Evolutionary conservation across 2,113 vertebrate genomes (phyloP).

Genomic region (Silurus meridionalis): DNA sequence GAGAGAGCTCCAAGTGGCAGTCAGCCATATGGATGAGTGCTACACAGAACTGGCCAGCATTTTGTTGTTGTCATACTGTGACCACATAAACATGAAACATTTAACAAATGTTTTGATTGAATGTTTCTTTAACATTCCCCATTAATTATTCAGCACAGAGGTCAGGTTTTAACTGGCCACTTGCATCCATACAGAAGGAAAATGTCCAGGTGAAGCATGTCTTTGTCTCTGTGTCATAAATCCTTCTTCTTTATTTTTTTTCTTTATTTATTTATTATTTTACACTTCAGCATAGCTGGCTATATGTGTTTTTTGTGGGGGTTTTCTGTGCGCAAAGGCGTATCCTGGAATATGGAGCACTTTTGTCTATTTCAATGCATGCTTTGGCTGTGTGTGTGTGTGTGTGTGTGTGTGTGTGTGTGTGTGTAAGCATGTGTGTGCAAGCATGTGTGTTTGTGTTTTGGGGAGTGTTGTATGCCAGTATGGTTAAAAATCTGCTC

Average conservation of each 20-base stretch:
- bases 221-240: not conserved
- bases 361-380: not conserved
- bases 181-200: not conserved
- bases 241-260: not conserved
- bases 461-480: slow-evolving; percentile 26
- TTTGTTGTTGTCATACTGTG: slow-evolving; percentile 54
- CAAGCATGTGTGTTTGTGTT: slow-evolving; percentile 16
- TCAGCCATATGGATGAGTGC: slow-evolving; percentile 62
- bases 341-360: not conserved
- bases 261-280: not conserved
- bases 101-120: slow-evolving; percentile 58
- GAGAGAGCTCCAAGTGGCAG: slow-evolving; percentile 54
- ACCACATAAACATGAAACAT: slow-evolving; percentile 58
- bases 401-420: not conserved
- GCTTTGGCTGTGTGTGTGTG: not conserved
- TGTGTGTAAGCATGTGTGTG: slow-evolving; percentile 3
- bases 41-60: slow-evolving; percentile 57
- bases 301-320: not conserved
- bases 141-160: slow-evolving; percentile 35
- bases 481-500: slow-evolving; percentile 67
- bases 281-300: not conserved
- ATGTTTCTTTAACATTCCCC: slow-evolving; percentile 27
- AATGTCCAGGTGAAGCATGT: not conserved
- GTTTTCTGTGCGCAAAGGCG: not conserved
- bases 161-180: slow-evolving; percentile 36